phyloP scores from a whole-genome alignment of 2,888 invertebrate genomes.

The Coelopa pilipes region DNA sequence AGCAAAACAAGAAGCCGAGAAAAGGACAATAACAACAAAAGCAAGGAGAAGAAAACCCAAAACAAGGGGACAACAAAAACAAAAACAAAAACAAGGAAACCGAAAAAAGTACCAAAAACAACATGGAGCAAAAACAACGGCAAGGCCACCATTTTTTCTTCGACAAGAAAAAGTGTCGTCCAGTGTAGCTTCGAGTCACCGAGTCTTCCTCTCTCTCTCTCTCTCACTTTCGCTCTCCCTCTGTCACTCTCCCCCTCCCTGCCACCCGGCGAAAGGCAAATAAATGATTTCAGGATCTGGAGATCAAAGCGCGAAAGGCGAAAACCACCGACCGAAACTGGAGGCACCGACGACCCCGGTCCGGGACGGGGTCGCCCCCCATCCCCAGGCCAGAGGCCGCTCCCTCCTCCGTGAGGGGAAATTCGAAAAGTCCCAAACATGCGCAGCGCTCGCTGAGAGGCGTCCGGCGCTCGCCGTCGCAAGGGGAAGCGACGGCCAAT shows the following conservation, averaged over 20 bases:
- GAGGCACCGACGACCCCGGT: background rate
- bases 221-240: too few relatives aligned
- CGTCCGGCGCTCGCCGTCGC: constrained; percentile 31
- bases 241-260: background rate
- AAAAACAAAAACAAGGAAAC: constrained; percentile 33
- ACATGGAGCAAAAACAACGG: constrained; percentile 41
- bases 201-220: constrained; percentile 19
- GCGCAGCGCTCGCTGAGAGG: constrained; percentile 46
- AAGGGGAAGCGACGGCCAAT: constrained; percentile 59
- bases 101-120: constrained; percentile 29
- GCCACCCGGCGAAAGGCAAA: constrained; percentile 5
- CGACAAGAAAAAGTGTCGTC: constrained; percentile 45
- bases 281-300: background rate
- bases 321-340: background rate
- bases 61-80: constrained; percentile 35
- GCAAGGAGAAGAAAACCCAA: constrained; percentile 30
- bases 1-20: constrained; percentile 37
- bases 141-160: constrained; percentile 51
- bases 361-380: background rate
- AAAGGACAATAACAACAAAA: constrained; percentile 33
- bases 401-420: constrained; percentile 27
- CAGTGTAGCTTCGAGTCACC: constrained; percentile 36
- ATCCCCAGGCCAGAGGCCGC: background rate
- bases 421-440: constrained; percentile 49
- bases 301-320: constrained; percentile 13